Conservation (phyloP, 2,888 invertebrate genomes). For the Crepidodera aurea region DNA sequence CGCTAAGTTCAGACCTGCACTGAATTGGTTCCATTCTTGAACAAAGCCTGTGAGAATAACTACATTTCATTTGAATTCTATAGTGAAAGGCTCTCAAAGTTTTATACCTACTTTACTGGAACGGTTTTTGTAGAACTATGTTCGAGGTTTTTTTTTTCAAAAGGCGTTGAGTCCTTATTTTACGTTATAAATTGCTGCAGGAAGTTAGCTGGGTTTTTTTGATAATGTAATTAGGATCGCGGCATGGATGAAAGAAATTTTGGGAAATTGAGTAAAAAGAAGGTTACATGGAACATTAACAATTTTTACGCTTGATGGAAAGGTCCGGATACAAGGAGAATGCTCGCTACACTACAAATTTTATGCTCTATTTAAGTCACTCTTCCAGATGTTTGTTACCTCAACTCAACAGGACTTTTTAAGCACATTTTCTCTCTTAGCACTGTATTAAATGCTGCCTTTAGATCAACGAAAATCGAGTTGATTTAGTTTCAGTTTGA, state of each 20-base stretch:
- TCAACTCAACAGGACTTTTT: too few species aligned
- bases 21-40: constrained; percentile 5
- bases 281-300: constrained; percentile 4
- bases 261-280: background rate
- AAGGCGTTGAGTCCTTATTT: constrained; percentile 9
- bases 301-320: background rate
- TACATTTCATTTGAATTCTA: constrained; percentile 22
- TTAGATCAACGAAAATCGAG: too few species aligned
- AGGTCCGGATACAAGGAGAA: background rate
- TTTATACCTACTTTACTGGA: constrained; percentile 18
- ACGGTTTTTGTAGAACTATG: constrained; percentile 14
- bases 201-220: background rate
- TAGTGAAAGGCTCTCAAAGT: constrained; percentile 21
- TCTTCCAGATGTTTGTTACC: too few species aligned
- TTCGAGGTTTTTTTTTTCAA: background rate
- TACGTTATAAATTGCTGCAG: constrained; percentile 9
- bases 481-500: too few species aligned
- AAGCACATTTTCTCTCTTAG: too few species aligned
- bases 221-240: constrained; percentile 5
- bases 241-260: constrained; percentile 4
- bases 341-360: too few species aligned
- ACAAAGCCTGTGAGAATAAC: constrained; percentile 18
- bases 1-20: background rate
- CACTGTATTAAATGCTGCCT: too few species aligned
- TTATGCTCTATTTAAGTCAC: too few species aligned